Evolutionary conservation across 2,797 vertebrate species (phyloP).

Genomic region (Pangasius krempfi): DNA sequence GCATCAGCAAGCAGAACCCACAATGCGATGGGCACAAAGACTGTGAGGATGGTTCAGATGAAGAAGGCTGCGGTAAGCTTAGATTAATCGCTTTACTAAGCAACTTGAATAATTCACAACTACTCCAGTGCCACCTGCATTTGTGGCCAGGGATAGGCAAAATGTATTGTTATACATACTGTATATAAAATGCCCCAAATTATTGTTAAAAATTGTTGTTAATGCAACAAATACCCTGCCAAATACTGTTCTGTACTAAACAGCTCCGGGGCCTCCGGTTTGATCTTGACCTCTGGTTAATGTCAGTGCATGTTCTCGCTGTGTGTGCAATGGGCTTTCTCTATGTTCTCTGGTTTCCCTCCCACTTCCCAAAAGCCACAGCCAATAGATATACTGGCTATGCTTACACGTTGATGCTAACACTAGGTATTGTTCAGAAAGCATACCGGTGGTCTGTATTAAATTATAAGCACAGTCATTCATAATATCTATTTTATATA

Average conservation of each 20-base stretch:
- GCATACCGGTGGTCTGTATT: neutral
- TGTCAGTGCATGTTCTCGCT: neutral
- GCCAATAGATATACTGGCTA: neutral
- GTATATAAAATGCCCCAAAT: neutral
- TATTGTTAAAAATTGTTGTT: neutral
- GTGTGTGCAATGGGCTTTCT: neutral
- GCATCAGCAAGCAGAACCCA: conserved; percentile 86
- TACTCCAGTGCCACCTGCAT: neutral
- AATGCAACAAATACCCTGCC: neutral
- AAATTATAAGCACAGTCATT: neutral
- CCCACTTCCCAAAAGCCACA: neutral
- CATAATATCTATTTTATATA: neutral
- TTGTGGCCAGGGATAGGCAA: neutral
- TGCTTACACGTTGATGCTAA: neutral
- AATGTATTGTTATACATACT: neutral
- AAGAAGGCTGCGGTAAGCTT: conserved; percentile 80
- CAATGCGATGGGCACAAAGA: conserved; percentile 84
- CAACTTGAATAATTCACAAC: neutral
- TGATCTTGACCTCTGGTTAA: neutral
- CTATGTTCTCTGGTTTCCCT: neutral
- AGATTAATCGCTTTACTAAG: neutral
- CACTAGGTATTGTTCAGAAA: neutral
- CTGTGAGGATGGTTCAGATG: conserved; percentile 86
- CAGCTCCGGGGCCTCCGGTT: neutral
- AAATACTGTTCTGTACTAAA: neutral